A percentile compares a stretch with the other conserved stretches of the same genome.
These are phyloP conservation scores for Microcebus murinus DNA, from an alignment of 2,113 vertebrate genomes.

Conservation along the genomic window DNA sequence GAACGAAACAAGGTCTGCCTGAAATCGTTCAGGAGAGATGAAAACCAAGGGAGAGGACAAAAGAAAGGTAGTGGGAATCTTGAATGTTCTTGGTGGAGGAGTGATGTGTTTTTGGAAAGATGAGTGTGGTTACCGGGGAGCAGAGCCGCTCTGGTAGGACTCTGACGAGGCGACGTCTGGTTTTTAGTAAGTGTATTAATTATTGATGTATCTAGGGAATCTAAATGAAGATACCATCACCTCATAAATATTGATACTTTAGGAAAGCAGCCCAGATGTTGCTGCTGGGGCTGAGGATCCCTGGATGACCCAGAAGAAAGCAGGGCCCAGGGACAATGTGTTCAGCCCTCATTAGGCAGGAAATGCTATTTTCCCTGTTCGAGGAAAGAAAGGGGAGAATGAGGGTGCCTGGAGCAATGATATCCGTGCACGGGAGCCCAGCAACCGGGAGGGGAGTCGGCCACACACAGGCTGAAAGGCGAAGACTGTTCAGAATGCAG, in stretches of 20 bases:
- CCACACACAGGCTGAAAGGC: not conserved
- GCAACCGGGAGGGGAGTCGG: accelerated
- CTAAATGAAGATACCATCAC: not conserved
- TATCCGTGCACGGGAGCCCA: not conserved
- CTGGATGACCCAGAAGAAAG: not conserved
- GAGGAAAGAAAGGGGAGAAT: not conserved
- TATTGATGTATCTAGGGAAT: not conserved
- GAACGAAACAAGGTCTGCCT: not conserved
- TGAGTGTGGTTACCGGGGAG: not conserved
- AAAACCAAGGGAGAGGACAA: not conserved
- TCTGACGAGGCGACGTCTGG: constrained; percentile 35
- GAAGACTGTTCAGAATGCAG: not conserved
- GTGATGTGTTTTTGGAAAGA: not conserved
- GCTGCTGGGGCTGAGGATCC: not conserved
- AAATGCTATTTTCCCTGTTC: not conserved
- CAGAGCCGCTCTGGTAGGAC: constrained; percentile 17
- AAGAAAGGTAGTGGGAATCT: not conserved
- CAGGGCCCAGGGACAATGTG: not conserved
- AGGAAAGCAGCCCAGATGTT: not conserved
- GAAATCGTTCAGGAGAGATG: not conserved
- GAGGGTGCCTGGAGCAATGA: not conserved
- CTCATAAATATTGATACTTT: constrained; percentile 49
- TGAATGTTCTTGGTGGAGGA: not conserved
- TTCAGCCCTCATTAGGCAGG: not conserved
- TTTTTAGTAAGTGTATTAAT: constrained; percentile 43